Conservation (phyloP, 2,888 invertebrate genomes). For the Microplitis manilae region DNA sequence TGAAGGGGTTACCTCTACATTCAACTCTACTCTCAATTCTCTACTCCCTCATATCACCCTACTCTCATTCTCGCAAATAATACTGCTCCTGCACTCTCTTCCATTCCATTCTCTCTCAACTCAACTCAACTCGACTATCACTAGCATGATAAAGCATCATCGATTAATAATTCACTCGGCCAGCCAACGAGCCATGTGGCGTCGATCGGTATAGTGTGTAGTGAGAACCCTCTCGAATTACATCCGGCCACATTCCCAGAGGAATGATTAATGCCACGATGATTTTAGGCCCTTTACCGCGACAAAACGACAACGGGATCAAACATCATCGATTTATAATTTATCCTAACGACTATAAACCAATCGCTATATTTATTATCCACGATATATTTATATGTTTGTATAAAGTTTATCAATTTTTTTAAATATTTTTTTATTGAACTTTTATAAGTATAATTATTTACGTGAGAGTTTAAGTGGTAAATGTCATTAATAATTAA, state of each 20-base stretch:
- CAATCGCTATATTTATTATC: not conserved
- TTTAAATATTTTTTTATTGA: no score
- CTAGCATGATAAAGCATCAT: slow-evolving; percentile 42
- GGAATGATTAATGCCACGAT: slow-evolving; percentile 39
- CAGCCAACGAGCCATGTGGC: slow-evolving; percentile 42
- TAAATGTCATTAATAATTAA: no score
- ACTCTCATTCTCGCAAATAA: not conserved
- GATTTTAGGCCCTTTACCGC: slow-evolving; percentile 26
- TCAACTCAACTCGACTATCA: slow-evolving; percentile 17
- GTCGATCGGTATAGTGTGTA: slow-evolving; percentile 31
- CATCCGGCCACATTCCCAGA: slow-evolving; percentile 32
- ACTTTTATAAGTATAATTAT: no score
- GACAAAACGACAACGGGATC: slow-evolving; percentile 13
- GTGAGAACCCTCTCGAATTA: slow-evolving; percentile 33
- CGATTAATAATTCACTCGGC: slow-evolving; percentile 44
- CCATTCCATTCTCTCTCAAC: not conserved
- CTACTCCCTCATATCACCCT: not conserved
- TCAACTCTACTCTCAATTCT: not conserved
- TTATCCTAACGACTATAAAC: not conserved
- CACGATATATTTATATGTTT: no score
- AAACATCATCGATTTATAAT: slow-evolving; percentile 32
- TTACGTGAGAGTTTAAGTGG: no score
- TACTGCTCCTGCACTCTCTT: not conserved
- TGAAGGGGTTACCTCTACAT: slow-evolving; percentile 3
- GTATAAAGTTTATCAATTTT: no score